phyloP scores from a whole-genome alignment of 2,888 invertebrate genomes.

The Quadroppia sp. region DNA sequence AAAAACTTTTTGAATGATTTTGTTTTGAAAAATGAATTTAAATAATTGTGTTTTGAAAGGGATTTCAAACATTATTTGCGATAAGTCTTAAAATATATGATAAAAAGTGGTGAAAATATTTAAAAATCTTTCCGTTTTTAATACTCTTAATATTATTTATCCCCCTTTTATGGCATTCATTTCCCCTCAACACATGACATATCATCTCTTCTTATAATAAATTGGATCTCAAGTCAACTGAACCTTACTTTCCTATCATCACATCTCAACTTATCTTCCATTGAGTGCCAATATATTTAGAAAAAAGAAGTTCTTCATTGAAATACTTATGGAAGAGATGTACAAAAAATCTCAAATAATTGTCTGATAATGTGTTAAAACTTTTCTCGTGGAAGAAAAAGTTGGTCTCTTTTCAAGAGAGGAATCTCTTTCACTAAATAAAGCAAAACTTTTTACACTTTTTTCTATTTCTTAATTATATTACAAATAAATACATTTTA shows the following conservation, averaged over 20 bases:
- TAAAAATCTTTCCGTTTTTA: background rate
- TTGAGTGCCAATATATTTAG: background rate
- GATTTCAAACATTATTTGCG: background rate
- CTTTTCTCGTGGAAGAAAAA: background rate
- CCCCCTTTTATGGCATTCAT: background rate
- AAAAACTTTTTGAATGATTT: no score
- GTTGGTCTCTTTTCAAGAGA: background rate
- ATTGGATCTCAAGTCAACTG: conserved; percentile 1
- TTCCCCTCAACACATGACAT: background rate
- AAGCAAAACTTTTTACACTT: no score
- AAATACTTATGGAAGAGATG: background rate
- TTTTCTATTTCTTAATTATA: no score
- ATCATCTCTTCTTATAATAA: background rate
- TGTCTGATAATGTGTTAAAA: conserved; percentile 3
- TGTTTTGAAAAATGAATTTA: no score
- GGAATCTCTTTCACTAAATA: background rate
- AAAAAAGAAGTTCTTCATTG: background rate
- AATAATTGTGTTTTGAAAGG: background rate
- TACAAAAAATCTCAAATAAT: conserved; percentile 4
- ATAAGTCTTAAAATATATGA: background rate
- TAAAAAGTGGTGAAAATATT: background rate
- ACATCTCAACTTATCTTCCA: background rate
- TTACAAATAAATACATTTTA: no score
- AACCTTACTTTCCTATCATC: background rate
- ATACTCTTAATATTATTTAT: background rate